Evolutionary conservation across 2,113 vertebrate species (phyloP).

Genomic region (Amia ocellicauda): DNA sequence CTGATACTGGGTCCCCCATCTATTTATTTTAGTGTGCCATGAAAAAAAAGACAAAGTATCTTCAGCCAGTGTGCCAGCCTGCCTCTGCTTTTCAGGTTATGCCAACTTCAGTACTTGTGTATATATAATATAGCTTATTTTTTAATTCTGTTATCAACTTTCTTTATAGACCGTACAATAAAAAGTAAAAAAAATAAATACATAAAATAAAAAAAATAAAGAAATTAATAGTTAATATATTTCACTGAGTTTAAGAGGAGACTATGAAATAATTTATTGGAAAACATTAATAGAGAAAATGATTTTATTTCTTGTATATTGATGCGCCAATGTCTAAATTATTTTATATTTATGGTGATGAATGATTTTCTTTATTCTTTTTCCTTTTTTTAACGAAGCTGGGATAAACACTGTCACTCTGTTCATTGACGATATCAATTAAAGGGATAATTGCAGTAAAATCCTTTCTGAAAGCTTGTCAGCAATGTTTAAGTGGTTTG

Average conservation of each 20-base stretch:
- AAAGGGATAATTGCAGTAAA: constrained; percentile 30
- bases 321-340: constrained; percentile 53
- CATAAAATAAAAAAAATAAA: constrained; percentile 44
- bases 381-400: constrained; percentile 51
- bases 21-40: constrained; percentile 21
- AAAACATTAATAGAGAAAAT: constrained; percentile 43
- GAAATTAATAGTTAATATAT: constrained; percentile 59
- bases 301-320: constrained; percentile 67
- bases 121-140: constrained; percentile 74
- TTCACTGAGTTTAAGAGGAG: constrained; percentile 63
- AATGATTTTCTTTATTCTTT: constrained; percentile 30
- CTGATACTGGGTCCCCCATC: too few species aligned
- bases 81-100: constrained; percentile 43
- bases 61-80: constrained; percentile 40
- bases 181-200: constrained; percentile 39
- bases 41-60: constrained; percentile 36
- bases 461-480: constrained; percentile 31
- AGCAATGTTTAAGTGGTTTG: constrained; percentile 45
- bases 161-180: constrained; percentile 63
- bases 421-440: constrained; percentile 44
- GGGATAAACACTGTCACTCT: constrained; percentile 55
- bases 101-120: constrained; percentile 58
- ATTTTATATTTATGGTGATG: constrained; percentile 60
- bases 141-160: constrained; percentile 64
- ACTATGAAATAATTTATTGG: constrained; percentile 65